Conservation (phyloP, 1,140 invertebrate genomes). For the Zaprionus ghesquierei region DNA sequence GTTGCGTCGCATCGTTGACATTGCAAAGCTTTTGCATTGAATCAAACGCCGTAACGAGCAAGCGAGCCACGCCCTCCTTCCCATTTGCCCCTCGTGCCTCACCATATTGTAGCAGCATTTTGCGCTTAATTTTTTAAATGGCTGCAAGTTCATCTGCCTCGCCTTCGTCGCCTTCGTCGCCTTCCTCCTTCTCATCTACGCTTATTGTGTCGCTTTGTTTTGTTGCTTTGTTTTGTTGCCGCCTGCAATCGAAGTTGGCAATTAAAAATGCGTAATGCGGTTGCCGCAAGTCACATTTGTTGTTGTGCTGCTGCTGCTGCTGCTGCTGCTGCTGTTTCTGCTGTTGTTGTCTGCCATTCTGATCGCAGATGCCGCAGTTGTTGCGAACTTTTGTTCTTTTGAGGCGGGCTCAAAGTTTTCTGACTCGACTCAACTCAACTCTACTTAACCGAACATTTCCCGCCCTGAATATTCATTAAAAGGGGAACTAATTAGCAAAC, state of each 20-base stretch:
- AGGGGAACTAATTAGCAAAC: not conserved
- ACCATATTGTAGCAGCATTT: slow-evolving; percentile 7
- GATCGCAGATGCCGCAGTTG: slow-evolving; percentile 35
- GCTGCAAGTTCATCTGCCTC: slow-evolving; percentile 19
- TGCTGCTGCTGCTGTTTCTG: slow-evolving; percentile 1
- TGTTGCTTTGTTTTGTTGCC: slow-evolving; percentile 38
- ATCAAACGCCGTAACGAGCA: slow-evolving; percentile 5
- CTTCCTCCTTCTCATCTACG: too few species aligned
- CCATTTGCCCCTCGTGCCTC: not conserved
- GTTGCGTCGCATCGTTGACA: slow-evolving; percentile 56
- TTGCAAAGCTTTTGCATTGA: slow-evolving; percentile 46
- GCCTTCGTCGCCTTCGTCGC: too few species aligned
- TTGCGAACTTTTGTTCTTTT: not conserved
- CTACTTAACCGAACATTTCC: too few species aligned
- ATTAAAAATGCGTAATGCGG: slow-evolving; percentile 79
- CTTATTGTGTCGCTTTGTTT: slow-evolving; percentile 11
- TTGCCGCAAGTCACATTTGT: slow-evolving; percentile 51
- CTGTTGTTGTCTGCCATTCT: slow-evolving; percentile 21
- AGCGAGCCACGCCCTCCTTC: slow-evolving; percentile 36
- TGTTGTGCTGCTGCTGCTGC: slow-evolving; percentile 11
- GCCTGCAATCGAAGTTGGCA: slow-evolving; percentile 52
- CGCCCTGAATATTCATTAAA: too few species aligned
- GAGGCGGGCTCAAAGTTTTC: too few species aligned
- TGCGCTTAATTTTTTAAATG: slow-evolving; percentile 77
- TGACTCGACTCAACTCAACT: too few species aligned